Evolutionary conservation across 2,113 vertebrate genomes (phyloP).

Genomic region (Chionodraco myersi): DNA sequence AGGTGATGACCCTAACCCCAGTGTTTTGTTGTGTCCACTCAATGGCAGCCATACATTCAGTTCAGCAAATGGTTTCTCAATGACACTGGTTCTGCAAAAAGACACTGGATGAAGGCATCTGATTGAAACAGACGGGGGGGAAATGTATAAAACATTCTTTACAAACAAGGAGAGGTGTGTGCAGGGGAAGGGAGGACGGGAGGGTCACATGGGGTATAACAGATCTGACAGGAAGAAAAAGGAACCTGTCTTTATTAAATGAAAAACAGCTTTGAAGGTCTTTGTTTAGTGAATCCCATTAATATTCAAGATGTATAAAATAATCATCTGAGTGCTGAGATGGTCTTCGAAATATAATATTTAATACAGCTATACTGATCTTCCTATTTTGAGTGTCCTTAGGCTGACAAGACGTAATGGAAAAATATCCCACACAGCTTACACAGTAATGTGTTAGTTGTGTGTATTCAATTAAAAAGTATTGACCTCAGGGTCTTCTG

Average conservation of each 20-base stretch:
- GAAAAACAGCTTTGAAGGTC: slow-evolving; percentile 25
- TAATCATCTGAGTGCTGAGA: slow-evolving; percentile 4
- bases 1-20: slow-evolving; percentile 37
- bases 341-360: slow-evolving; percentile 10
- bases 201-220: slow-evolving; percentile 43
- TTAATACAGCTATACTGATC: not conserved
- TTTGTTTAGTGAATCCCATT: slow-evolving; percentile 15
- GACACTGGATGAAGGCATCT: slow-evolving; percentile 77
- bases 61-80: slow-evolving; percentile 82
- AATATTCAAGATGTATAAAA: slow-evolving; percentile 28
- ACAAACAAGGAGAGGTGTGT: slow-evolving; percentile 65
- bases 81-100: slow-evolving; percentile 66
- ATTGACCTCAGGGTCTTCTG: not conserved
- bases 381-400: not conserved
- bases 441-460: not conserved
- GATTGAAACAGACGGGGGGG: slow-evolving; percentile 73
- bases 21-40: slow-evolving; percentile 77
- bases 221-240: slow-evolving; percentile 56
- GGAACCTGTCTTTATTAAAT: slow-evolving; percentile 33
- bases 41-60: slow-evolving; percentile 76
- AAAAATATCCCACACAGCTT: not conserved
- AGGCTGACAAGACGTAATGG: slow-evolving; percentile 4
- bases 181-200: slow-evolving; percentile 28
- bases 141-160: slow-evolving; percentile 64
- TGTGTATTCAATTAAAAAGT: not conserved